A percentile compares a stretch with the other conserved stretches of the same genome.
Conservation (phyloP, 1,140 invertebrate genomes). For the Saccostrea echinata region DNA sequence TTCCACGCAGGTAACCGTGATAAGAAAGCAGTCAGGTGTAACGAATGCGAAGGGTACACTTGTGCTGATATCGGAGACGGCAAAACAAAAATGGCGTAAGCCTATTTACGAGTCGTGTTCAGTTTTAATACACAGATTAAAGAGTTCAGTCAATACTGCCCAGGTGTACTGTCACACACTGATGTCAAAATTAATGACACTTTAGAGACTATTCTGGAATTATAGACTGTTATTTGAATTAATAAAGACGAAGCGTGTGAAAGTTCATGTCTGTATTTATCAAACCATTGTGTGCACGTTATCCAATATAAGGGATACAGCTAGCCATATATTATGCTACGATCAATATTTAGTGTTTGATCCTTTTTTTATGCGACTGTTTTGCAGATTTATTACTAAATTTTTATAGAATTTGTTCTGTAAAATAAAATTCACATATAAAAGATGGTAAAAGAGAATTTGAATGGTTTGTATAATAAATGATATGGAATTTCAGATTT, state of each 20-base stretch:
- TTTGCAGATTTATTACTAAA: background rate
- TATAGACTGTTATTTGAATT: background rate
- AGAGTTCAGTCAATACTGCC: too few species aligned
- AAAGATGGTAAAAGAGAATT: too few species aligned
- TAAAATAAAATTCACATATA: too few species aligned
- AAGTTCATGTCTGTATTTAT: background rate
- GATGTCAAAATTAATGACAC: slow-evolving; percentile 10
- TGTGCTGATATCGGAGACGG: too few species aligned
- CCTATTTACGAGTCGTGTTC: too few species aligned
- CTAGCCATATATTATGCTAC: background rate
- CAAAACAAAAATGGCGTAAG: too few species aligned
- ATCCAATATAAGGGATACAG: background rate
- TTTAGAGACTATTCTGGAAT: background rate
- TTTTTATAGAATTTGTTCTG: background rate
- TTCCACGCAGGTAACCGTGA: too few species aligned
- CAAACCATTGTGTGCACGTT: background rate
- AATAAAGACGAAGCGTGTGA: slow-evolving; percentile 3
- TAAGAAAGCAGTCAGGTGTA: too few species aligned
- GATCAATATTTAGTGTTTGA: background rate
- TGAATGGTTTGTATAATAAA: too few species aligned
- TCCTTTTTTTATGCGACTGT: background rate
- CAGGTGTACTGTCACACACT: background rate
- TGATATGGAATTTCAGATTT: too few species aligned
- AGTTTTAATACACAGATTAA: too few species aligned
- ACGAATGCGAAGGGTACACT: too few species aligned